Conservation (phyloP, 2,888 invertebrate genomes). For the Clistopyga incitator region DNA sequence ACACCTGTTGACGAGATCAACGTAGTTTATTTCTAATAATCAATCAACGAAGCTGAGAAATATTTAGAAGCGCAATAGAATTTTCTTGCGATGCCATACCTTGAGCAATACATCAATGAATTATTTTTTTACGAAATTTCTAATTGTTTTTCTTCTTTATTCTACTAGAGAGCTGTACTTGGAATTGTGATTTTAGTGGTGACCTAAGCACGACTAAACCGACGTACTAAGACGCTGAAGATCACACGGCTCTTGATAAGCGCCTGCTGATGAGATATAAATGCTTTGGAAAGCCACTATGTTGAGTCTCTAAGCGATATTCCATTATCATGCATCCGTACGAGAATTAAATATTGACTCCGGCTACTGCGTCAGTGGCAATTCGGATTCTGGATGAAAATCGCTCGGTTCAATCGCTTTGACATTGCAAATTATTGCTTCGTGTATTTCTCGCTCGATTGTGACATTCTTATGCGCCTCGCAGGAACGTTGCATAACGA, state of each 20-base stretch:
- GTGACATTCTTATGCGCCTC: conserved; percentile 1
- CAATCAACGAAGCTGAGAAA: not conserved
- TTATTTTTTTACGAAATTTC: conserved; percentile 10
- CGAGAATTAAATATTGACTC: not conserved
- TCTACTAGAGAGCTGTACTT: not conserved
- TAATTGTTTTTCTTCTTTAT: no score
- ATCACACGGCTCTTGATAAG: conserved; percentile 40
- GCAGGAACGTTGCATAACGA: conserved; percentile 1
- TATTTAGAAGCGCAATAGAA: not conserved
- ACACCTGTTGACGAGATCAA: conserved; percentile 58
- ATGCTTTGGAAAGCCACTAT: not conserved
- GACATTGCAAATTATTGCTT: conserved; percentile 14
- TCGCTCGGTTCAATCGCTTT: not conserved
- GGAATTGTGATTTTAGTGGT: conserved; percentile 46
- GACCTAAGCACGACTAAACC: conserved; percentile 49
- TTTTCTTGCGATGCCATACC: conserved; percentile 45
- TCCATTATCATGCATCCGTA: not conserved
- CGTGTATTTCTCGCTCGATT: not conserved
- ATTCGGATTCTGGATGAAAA: not conserved
- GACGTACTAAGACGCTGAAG: conserved; percentile 20
- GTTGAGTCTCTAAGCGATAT: conserved; percentile 13
- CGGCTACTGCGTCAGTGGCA: not conserved
- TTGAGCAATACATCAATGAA: conserved; percentile 64
- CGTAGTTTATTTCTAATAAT: not conserved
- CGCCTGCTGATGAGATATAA: conserved; percentile 34